Evolutionary conservation across 2,888 invertebrate species (phyloP).

Genomic region (Drosophila melanosoma): DNA sequence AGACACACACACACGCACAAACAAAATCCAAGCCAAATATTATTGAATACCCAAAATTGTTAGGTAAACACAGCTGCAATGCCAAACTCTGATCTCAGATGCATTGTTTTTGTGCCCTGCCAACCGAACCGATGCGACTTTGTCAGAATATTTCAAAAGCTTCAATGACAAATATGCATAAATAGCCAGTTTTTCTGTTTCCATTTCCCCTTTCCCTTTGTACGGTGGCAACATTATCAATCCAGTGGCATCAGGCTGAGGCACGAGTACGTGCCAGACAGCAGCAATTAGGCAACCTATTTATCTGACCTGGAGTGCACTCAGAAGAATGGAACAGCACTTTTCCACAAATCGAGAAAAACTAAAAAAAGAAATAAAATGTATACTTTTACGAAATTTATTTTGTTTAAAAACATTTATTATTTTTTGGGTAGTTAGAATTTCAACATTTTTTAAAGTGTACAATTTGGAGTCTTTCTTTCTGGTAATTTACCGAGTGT

Average conservation of each 20-base stretch:
- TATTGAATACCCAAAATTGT: slow-evolving; percentile 74
- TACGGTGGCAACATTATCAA: slow-evolving; percentile 44
- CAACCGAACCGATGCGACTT: slow-evolving; percentile 49
- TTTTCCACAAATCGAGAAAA: not conserved
- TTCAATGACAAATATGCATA: slow-evolving; percentile 40
- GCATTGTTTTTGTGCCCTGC: slow-evolving; percentile 50
- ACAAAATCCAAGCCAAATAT: slow-evolving; percentile 67
- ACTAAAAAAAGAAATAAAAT: not conserved
- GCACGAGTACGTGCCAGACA: not conserved
- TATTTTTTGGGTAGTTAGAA: not conserved
- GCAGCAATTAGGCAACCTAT: slow-evolving; percentile 61
- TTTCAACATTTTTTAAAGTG: not conserved
- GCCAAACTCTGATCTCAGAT: slow-evolving; percentile 39
- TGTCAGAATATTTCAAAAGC: slow-evolving; percentile 48
- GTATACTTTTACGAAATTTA: not conserved
- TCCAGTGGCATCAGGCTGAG: slow-evolving; percentile 53
- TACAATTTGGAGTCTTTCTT: slow-evolving; percentile 10
- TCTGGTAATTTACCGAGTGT: slow-evolving; percentile 70
- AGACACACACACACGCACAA: slow-evolving; percentile 40
- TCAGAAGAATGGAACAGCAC: not conserved
- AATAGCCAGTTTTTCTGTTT: not conserved
- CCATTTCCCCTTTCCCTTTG: slow-evolving; percentile 14
- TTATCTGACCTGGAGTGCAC: slow-evolving; percentile 9
- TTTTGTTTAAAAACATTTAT: not conserved
- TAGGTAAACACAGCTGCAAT: slow-evolving; percentile 76